Conservation (phyloP, 2,113 vertebrate genomes). For the Gobiocypris rarus region DNA sequence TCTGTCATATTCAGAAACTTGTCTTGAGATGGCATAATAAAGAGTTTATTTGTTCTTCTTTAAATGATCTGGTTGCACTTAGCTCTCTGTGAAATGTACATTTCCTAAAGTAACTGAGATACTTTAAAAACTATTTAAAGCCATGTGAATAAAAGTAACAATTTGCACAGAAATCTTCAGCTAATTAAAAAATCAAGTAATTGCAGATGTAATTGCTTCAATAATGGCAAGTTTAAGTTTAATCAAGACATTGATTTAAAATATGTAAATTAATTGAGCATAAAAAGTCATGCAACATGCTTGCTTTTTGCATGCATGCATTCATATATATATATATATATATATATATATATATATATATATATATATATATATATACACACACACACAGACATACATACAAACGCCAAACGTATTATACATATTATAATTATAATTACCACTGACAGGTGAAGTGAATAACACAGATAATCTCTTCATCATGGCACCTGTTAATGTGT, state of each 20-base stretch:
- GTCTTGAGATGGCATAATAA: too few relatives aligned
- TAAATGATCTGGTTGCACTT: background rate
- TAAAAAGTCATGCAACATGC: background rate
- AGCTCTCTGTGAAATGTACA: background rate
- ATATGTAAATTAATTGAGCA: background rate
- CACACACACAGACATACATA: too few relatives aligned
- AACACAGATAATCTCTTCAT: too few relatives aligned
- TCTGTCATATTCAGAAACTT: background rate
- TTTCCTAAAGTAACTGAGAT: background rate
- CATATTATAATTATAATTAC: too few relatives aligned
- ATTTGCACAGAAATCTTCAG: too few relatives aligned
- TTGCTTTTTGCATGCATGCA: background rate
- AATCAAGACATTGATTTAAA: background rate
- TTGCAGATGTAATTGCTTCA: background rate
- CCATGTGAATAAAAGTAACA: background rate
- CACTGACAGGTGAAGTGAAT: too few relatives aligned
- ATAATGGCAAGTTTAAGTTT: background rate
- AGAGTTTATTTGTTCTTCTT: background rate
- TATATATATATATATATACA: too few relatives aligned
- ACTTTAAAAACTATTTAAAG: background rate
- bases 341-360: too few relatives aligned
- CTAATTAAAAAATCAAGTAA: too few relatives aligned
- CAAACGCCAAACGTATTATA: too few relatives aligned
- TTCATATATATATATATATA: background rate
- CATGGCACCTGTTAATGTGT: too few relatives aligned